Base-by-base conservation (phyloP, 2,797 vertebrate genomes). In the Acipenser transmontanus region DNA sequence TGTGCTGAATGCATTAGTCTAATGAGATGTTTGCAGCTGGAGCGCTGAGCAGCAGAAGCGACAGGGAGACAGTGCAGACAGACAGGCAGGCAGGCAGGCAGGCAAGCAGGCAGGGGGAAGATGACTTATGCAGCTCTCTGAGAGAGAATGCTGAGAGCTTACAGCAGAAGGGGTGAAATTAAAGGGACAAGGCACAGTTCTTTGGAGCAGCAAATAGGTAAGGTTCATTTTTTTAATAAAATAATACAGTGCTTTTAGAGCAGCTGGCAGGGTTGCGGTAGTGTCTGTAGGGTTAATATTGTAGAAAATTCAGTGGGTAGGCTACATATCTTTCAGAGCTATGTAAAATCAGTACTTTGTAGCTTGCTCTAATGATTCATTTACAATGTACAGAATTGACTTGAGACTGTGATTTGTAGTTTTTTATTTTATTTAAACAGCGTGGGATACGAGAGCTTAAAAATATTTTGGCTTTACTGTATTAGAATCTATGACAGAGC, bases 1-100 rank as follows among this genome's bases (percentile, higher is more conserved):
- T 81, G 90, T 90, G 91, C 94, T 93, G 93, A 94, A 94, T 95
- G 92, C 93, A 95, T 95, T 95, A 94, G 92, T 91, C 91, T 96
- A 95, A 95, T 96, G 92, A 95, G 93, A 93, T 91, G 90, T 92
- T 91, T 94, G 92, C 92, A 95, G 93, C 92, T 89, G 79, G 87
- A 82, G 78, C 80, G 77, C 79, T 63, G 82, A 85, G 83, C 87
- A 84, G 85, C 84, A 75, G 86, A 54, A 56, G 34, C 34, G 69
- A 61, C 70, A 71, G 70, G 73, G 82, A 81, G 78, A 71, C 81
- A 80, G 82, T 80, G n/a, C 49, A 34, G 34, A 1, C 34, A 34
- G 34, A 3, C 34, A 34, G 34, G 34, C 34, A 34, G 34, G 34
- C 34, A 34, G 34, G 34, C 34, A 34, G 34, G 34, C 34, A 34